Evolutionary conservation across 2,888 invertebrate genomes (phyloP), one percentile per base, ranked within the genome.

Genomic region (Rotaria macrura): DNA sequence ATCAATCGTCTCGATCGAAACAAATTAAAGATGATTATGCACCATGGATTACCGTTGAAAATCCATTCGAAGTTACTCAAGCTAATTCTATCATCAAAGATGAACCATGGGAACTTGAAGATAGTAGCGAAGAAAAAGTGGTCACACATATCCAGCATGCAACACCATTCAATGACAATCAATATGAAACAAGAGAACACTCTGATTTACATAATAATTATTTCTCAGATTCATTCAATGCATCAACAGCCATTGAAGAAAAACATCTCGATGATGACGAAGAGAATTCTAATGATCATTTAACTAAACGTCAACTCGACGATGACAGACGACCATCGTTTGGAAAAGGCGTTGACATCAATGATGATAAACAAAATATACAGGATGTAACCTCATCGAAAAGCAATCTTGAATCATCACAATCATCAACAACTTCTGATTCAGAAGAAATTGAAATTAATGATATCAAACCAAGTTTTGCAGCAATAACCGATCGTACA

Each of bases 21-120:
- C 65, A 65, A 65, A 34, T 25, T 12, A 29, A 12, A 17, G 20
- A 65, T 65, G 29, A 65, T 7, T 20, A 65, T 65, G 17, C 65
- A 65, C 34, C 43, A 40, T 79, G 79, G 79, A 43, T n/a, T 25
- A 25, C 79, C 2, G 2, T 43, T 43, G 43, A 79, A 1, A 43
- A 79, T 34, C 7, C 40, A 40, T 0, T 0, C 38, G 65, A 79
- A 43, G 10, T 20, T 25, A 4, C n/a, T 25, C 17, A 79, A 79
- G 12, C 79, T 0, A 25, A 1, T n/a, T 1, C 3, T 43, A 3
- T 43, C 7, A 43, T 10, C 12, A 43, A 79, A 14, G 34, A 65
- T 43, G 79, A 79, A 79, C 79, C 79, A n/a, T 79, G 79, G 79
- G 79, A 79, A 43, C 43, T 79, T n/a, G 79, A 79, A n/a, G 65